Evolutionary conservation across 2,113 vertebrate species (phyloP).

Genomic region (Dipodomys stephensi): DNA sequence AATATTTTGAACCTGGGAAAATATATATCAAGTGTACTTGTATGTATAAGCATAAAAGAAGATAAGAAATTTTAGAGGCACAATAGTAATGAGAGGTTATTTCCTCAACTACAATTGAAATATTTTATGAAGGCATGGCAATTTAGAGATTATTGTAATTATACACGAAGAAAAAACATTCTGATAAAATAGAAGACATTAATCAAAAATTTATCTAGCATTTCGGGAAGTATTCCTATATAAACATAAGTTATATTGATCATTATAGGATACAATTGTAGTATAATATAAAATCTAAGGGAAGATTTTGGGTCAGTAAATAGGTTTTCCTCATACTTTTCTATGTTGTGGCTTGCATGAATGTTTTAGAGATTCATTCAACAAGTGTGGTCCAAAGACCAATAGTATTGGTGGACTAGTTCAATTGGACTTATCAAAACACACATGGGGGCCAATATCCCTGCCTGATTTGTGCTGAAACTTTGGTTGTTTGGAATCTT

Average conservation of each 20-base stretch:
- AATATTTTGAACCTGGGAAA: conserved; percentile 11
- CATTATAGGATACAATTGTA: background rate
- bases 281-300: background rate
- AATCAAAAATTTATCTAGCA: background rate
- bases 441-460: background rate
- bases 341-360: background rate
- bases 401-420: background rate
- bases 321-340: background rate
- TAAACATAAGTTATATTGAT: background rate
- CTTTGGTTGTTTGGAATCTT: too few species aligned
- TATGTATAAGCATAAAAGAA: background rate
- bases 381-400: background rate
- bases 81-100: background rate
- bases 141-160: background rate
- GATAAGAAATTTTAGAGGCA: background rate
- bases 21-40: background rate
- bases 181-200: background rate
- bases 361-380: background rate
- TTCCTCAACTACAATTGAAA: conserved; percentile 20
- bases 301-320: background rate
- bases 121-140: background rate
- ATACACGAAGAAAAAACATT: background rate
- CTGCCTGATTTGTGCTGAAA: background rate
- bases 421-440: background rate
- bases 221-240: background rate